These are phyloP conservation scores for Alfaro cultratus DNA, from an alignment of 2,797 vertebrate genomes.

Conservation along the genomic window DNA sequence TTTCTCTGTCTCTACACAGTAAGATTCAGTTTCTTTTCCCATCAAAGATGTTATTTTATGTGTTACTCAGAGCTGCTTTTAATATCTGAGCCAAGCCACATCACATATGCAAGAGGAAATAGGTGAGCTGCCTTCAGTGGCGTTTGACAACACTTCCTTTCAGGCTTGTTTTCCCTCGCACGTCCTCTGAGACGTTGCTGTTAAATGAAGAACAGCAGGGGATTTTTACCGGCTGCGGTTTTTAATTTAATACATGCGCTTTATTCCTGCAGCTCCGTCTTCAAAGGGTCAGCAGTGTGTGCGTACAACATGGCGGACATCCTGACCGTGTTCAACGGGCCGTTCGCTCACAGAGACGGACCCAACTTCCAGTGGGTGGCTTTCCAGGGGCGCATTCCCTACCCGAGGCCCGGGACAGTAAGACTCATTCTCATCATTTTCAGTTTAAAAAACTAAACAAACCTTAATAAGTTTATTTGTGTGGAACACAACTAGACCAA, in stretches of 20 bases:
- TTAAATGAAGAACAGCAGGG: slow-evolving; percentile 21
- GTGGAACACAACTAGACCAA: no score
- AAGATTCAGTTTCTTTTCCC: slow-evolving; percentile 34
- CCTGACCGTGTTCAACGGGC: slow-evolving; percentile 96
- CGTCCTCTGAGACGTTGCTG: slow-evolving; percentile 18
- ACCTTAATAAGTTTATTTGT: no score
- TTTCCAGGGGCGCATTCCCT: slow-evolving; percentile 96
- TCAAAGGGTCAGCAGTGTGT: slow-evolving; percentile 96
- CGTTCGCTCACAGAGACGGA: slow-evolving; percentile 96
- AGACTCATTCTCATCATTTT: neutral
- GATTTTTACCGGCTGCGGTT: slow-evolving; percentile 11
- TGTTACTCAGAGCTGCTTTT: slow-evolving; percentile 46
- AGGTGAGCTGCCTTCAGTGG: slow-evolving; percentile 30
- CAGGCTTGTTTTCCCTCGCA: slow-evolving; percentile 29
- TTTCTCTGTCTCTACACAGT: slow-evolving; percentile 28
- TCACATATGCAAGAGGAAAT: slow-evolving; percentile 32
- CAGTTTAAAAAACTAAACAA: neutral
- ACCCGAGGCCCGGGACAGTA: slow-evolving; percentile 94
- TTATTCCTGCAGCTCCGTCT: slow-evolving; percentile 88
- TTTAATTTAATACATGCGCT: slow-evolving; percentile 36
- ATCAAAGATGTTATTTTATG: slow-evolving; percentile 58
- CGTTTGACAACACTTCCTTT: slow-evolving; percentile 19
- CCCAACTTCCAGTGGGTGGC: slow-evolving; percentile 96
- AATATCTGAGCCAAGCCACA: slow-evolving; percentile 57
- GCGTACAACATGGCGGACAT: slow-evolving; percentile 97